Base-by-base conservation (phyloP, 2,113 vertebrate species). In the Mobula hypostoma region DNA sequence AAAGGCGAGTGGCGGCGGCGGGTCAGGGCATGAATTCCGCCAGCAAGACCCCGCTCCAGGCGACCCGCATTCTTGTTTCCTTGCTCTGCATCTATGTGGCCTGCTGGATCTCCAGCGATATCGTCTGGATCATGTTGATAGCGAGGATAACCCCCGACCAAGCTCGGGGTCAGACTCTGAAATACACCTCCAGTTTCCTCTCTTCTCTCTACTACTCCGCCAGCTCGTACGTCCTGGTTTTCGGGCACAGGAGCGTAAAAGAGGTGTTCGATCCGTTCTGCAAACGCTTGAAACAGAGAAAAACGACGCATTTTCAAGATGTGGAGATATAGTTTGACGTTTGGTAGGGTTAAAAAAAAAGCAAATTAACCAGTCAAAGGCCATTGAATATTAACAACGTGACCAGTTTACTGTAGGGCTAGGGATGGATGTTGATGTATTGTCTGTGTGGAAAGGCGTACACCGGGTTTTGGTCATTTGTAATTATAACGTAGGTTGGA, bases 81-180 rank as follows among this genome's bases (percentile, higher is more conserved):
- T 56, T 96, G 66, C 94, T 95, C 9, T 95, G 77, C 1, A 1
- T 94, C 66, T 95, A 95, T 0, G 63, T 93, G 87, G 82, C 92
- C 87, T 95, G 94, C 72, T 96, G 94, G 95, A 94, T 96, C 90
- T 95, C 94, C 8, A 94, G 77, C 0, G 36, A 95, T 29, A 63
- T 95, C 36, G 94, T 94, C 0, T 95, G 95, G 94, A 82, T 94
- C 27, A 94, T 90, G 63, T 63, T 94, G 2, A 40, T 94, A 93
- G 94, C 94, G 1, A 94, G 94, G 1, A 27, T 95, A 3, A 92
- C 94, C 17, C 66, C 78, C 77, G 94, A 32, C 17, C 63, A 32
- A 19, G 85, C 94, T 79, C 79, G 95, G n/a, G 95, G 70, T 48
- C 68, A 94, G 6, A 24, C 94, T 78, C 95, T 95, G n/a, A 72